Conservation (phyloP, 2,113 vertebrate species). For the Catagonus wagneri region DNA sequence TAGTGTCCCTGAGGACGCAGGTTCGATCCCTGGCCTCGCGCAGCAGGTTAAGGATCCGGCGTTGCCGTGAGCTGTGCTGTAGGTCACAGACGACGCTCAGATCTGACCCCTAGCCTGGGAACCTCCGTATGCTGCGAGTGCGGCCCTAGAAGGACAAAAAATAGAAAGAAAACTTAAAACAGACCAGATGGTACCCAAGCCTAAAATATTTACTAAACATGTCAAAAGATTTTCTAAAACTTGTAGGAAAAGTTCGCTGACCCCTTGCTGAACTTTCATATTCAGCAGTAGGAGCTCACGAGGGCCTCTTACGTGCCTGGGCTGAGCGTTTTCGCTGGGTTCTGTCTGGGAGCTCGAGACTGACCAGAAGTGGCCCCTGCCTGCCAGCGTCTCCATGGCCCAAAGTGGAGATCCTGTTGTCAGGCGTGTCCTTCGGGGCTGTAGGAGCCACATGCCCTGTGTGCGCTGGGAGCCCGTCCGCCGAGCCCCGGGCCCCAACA, state of each 20-base stretch:
- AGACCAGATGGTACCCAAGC: neutral
- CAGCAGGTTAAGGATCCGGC: no score
- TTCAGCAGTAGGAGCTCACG: neutral
- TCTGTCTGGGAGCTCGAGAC: neutral
- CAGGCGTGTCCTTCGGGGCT: neutral
- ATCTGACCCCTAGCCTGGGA: no score
- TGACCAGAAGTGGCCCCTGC: neutral
- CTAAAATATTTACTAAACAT: conserved; percentile 37
- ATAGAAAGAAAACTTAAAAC: neutral
- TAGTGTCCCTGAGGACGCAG: no score
- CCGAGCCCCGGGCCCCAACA: neutral
- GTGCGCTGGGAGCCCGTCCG: neutral
- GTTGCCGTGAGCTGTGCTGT: no score
- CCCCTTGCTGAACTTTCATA: neutral
- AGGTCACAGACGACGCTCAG: no score
- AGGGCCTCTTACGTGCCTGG: neutral
- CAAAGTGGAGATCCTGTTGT: neutral
- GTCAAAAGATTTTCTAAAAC: neutral
- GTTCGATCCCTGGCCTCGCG: no score
- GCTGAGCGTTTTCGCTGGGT: neutral
- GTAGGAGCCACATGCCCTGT: rapidly evolving
- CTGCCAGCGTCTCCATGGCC: neutral
- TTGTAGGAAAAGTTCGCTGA: neutral
- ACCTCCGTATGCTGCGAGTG: no score
- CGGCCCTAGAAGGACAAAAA: no score